phyloP scores from a whole-genome alignment of 2,113 vertebrate genomes.

The Ciconia stormi region DNA sequence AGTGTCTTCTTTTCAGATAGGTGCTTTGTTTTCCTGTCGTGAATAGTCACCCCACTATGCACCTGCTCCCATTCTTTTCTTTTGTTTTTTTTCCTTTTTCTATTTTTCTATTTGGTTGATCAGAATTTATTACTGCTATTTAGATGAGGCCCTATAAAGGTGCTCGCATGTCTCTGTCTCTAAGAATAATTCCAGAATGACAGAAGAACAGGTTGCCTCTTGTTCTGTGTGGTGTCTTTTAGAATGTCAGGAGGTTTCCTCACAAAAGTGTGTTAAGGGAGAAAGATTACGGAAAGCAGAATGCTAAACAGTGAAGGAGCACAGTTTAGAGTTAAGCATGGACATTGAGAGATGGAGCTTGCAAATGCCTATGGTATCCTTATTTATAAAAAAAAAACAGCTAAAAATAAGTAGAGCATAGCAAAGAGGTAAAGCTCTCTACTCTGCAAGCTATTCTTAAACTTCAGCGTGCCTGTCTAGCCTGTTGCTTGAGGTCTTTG shows the following conservation, averaged over 20 bases:
- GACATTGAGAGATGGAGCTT: background rate
- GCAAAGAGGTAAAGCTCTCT: conserved; percentile 11
- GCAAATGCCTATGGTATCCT: background rate
- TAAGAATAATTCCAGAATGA: background rate
- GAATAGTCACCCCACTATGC: background rate
- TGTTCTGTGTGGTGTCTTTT: background rate
- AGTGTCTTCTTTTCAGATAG: background rate
- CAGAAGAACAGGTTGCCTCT: background rate
- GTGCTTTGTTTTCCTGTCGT: background rate
- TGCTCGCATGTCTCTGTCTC: background rate
- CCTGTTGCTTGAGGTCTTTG: background rate
- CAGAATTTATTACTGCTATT: background rate
- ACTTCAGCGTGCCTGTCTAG: background rate
- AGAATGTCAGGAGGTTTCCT: background rate
- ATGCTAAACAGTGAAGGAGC: background rate
- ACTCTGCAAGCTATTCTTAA: conserved; percentile 9
- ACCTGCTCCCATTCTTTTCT: background rate
- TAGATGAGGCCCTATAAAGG: background rate
- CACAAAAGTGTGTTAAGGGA: background rate
- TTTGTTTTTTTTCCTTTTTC: background rate
- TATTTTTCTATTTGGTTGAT: background rate
- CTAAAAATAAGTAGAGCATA: background rate
- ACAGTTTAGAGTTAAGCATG: background rate
- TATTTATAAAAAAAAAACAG: background rate
- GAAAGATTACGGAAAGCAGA: background rate